Base-by-base conservation (phyloP, 2,797 vertebrate genomes). In the Schizopygopsis pylzovi region DNA sequence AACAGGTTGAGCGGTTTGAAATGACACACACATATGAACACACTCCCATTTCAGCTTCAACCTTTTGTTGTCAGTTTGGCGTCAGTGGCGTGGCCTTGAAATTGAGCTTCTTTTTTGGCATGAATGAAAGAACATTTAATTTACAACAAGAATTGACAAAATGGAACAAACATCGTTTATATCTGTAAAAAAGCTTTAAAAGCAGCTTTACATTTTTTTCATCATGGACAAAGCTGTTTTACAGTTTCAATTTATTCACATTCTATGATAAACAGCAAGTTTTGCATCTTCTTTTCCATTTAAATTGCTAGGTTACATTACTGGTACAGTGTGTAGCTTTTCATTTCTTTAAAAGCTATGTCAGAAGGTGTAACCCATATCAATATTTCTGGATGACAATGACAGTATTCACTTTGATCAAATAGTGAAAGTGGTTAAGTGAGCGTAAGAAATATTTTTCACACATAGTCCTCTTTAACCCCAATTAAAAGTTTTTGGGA, bases 1-100 rank as follows among this genome's bases (percentile, higher is more conserved):
- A 94, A 94, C 94, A 94, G 93, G 93, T 94, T 94, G 92, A 93
- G 79, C 65, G 82, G 81, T 89, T 89, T 83, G 86, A 87, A 89
- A 89, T 84, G 86, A 84, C 87, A 88, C 76, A 39, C 75, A 78
- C 80, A 77, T 81, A 59, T 67, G 84, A 72, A 70, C 82, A 59
- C 47, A 75, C 56, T 78, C 65, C 39, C 85, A 72, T 82, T 84
- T 52, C 71, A 22, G 71, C 81, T 86, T 83, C 54, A 79, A 49
- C 54, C 83, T 79, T 85, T 85, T 85, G 76, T 85, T 85, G 83
- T 85, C 65, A 49, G 70, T 56, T 76, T 76, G 70, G 56, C 45
- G 2, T 73, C 52, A 49, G 37, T 1, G 6, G 65, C 33, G 5
- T 73, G 65, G 81, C 76, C 70, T 83, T 87, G 54, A 79, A 87